phyloP scores from a whole-genome alignment of 2,888 invertebrate genomes.

The Bellardia bayeri region DNA sequence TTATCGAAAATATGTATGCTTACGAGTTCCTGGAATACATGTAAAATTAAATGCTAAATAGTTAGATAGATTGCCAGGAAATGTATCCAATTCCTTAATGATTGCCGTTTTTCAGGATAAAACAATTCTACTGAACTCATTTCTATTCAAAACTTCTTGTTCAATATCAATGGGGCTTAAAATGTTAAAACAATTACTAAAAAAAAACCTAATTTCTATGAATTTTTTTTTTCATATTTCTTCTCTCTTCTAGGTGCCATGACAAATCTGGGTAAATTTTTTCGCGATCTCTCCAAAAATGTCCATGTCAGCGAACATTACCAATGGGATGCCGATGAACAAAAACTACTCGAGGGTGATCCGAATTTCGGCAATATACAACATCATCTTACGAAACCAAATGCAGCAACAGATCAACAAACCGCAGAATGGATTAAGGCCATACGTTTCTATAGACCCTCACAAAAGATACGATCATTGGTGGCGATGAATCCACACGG shows the following conservation, averaged over 20 bases:
- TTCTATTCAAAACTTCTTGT: too few species aligned
- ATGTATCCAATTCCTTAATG: too few species aligned
- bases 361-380: conserved; percentile 79
- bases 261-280: conserved; percentile 82
- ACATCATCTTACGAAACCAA: conserved; percentile 74
- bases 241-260: conserved; percentile 80
- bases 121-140: too few species aligned
- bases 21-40: too few species aligned
- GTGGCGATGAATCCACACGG: conserved; percentile 86
- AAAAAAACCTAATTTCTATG: too few species aligned
- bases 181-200: too few species aligned
- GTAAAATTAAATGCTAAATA: too few species aligned
- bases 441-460: conserved; percentile 84
- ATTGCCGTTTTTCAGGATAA: too few species aligned
- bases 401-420: conserved; percentile 68
- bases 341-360: conserved; percentile 80
- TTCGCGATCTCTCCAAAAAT: conserved; percentile 81
- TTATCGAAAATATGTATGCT: too few species aligned
- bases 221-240: too few species aligned
- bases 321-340: conserved; percentile 77
- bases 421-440: conserved; percentile 84
- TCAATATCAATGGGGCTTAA: too few species aligned
- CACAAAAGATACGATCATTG: conserved; percentile 86
- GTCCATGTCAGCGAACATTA: conserved; percentile 81
- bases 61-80: too few species aligned